phyloP scores from a whole-genome alignment of 1,140 invertebrate species.

The Drosophila mauritiana region DNA sequence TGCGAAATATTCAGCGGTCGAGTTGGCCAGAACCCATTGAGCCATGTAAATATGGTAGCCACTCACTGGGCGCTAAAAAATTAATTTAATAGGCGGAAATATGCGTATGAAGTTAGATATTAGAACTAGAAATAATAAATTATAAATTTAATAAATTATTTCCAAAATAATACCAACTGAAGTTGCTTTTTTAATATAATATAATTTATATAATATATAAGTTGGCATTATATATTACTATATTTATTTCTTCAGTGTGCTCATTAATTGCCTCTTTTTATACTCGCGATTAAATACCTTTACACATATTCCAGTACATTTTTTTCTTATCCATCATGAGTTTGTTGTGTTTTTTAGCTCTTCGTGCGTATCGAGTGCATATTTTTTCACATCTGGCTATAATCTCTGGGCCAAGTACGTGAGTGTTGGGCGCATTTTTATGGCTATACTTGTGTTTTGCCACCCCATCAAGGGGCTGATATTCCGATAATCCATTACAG shows the following conservation, averaged over 20 bases:
- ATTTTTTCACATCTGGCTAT: conserved; percentile 25
- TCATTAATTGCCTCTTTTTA: conserved; percentile 25
- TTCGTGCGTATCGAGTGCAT: conserved; percentile 49
- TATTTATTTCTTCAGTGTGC: not conserved
- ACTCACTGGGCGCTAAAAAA: conserved; percentile 9
- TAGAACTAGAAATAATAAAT: too few species aligned
- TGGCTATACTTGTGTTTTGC: conserved; percentile 38
- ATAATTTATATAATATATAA: too few species aligned
- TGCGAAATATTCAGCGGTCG: conserved; percentile 21
- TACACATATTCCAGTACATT: conserved; percentile 14
- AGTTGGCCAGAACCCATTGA: conserved; percentile 11
- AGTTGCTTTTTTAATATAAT: too few species aligned
- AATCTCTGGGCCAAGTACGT: conserved; percentile 37
- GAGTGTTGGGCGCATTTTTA: conserved; percentile 36
- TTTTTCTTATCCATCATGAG: conserved; percentile 32
- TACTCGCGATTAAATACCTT: conserved; percentile 39
- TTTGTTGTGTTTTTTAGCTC: conserved; percentile 33
- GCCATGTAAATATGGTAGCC: conserved; percentile 25
- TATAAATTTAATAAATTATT: too few species aligned
- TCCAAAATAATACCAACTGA: too few species aligned
- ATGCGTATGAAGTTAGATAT: too few species aligned
- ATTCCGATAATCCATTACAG: conserved; percentile 56
- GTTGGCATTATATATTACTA: not conserved
- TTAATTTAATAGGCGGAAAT: not conserved
- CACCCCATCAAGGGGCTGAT: conserved; percentile 39